These are phyloP conservation scores for Sesamia inferens DNA, from an alignment of 2,888 invertebrate species.

Conservation along the genomic window DNA sequence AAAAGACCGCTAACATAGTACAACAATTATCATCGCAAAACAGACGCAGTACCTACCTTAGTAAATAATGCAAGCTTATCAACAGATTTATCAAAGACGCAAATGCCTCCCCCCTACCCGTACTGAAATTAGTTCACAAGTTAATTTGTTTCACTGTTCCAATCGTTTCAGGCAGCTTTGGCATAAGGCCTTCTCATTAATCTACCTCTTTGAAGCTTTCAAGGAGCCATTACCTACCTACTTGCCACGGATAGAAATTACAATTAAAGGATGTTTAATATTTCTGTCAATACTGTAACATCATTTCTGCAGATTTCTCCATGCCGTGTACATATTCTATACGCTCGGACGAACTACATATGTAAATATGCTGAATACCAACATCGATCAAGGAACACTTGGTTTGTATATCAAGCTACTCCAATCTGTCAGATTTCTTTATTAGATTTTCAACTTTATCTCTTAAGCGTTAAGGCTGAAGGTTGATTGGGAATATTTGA, in stretches of 20 bases:
- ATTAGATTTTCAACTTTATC: no score
- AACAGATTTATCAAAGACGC: slow-evolving; percentile 7
- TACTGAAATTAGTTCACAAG: slow-evolving; percentile 50
- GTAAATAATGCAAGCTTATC: slow-evolving; percentile 12
- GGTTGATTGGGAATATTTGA: no score
- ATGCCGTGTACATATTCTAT: no score
- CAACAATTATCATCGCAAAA: not conserved
- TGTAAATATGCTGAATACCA: no score
- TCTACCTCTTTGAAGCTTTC: slow-evolving; percentile 48
- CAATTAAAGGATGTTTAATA: not conserved
- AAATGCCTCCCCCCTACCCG: not conserved
- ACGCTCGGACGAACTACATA: no score
- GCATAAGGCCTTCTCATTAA: slow-evolving; percentile 44
- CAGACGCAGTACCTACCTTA: not conserved
- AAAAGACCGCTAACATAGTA: no score
- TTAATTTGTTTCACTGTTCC: slow-evolving; percentile 46
- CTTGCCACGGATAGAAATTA: not conserved
- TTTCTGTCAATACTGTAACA: not conserved
- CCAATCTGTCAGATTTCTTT: no score
- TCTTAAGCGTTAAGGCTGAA: no score
- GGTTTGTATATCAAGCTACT: no score
- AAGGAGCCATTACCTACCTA: not conserved
- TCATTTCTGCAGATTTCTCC: not conserved
- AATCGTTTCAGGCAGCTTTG: slow-evolving; percentile 46
- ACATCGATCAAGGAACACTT: no score